phyloP scores from a whole-genome alignment of 2,888 invertebrate species.

The Trissonchulus sp. region DNA sequence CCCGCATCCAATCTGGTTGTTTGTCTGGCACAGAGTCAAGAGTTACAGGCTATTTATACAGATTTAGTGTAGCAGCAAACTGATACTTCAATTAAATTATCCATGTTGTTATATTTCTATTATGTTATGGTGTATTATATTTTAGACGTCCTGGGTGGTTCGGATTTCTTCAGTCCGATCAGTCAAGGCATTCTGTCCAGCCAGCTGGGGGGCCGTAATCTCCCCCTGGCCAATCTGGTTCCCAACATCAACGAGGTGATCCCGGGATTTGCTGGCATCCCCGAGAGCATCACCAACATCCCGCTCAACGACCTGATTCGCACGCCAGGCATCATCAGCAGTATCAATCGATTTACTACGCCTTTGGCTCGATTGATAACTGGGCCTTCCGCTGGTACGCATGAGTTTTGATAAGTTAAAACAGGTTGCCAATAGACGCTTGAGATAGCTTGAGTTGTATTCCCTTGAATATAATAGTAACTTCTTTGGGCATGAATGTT shows the following conservation, averaged over 20 bases:
- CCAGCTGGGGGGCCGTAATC: not conserved
- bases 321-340: not conserved
- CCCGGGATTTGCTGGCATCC: not conserved
- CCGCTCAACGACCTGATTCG: not conserved
- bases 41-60: no score
- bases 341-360: not conserved
- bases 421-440: no score
- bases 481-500: no score
- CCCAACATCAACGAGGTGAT: not conserved
- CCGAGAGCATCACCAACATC: slow-evolving; percentile 3
- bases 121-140: no score
- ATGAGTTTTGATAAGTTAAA: no score
- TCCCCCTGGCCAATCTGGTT: not conserved
- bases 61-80: no score
- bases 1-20: no score
- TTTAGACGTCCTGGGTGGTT: not conserved
- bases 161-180: not conserved
- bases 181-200: not conserved
- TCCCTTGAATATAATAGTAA: no score
- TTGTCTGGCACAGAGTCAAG: no score
- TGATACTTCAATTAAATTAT: no score
- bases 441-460: no score
- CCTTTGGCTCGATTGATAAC: not conserved
- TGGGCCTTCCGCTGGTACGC: not conserved
- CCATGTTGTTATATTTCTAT: no score